phyloP scores from a whole-genome alignment of 2,888 invertebrate genomes.

The Nephrotoma flavescens region DNA sequence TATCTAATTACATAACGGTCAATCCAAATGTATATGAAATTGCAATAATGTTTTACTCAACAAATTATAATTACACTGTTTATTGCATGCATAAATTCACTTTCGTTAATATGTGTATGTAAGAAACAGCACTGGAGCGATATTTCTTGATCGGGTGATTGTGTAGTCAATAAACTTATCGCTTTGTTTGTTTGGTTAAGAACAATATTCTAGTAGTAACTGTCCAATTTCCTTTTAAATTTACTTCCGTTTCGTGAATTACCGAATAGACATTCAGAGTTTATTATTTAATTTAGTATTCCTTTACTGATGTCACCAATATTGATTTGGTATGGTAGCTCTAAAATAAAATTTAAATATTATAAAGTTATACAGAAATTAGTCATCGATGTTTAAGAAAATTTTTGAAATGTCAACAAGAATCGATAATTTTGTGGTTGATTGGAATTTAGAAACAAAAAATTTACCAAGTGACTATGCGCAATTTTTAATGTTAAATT shows the following conservation, averaged over 20 bases:
- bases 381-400: not conserved
- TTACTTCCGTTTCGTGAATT: not conserved
- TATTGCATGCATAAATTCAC: slow-evolving; percentile 2
- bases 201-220: not conserved
- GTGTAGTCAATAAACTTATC: not conserved
- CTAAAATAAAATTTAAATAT: not conserved
- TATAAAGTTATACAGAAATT: not conserved
- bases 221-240: not conserved
- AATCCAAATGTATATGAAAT: not conserved
- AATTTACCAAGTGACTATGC: not conserved
- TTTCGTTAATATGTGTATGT: not conserved
- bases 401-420: not conserved
- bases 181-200: not conserved
- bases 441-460: not conserved
- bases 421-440: not conserved
- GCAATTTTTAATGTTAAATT: not conserved
- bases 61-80: not conserved
- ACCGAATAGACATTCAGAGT: not conserved
- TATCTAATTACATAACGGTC: not conserved
- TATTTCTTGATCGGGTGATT: not conserved
- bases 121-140: not conserved
- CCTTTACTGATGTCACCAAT: not conserved
- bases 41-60: not conserved
- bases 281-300: not conserved
- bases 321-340: not conserved